These are phyloP conservation scores for Syngnathus acus DNA, from an alignment of 2,797 vertebrate species.

Conservation along the genomic window DNA sequence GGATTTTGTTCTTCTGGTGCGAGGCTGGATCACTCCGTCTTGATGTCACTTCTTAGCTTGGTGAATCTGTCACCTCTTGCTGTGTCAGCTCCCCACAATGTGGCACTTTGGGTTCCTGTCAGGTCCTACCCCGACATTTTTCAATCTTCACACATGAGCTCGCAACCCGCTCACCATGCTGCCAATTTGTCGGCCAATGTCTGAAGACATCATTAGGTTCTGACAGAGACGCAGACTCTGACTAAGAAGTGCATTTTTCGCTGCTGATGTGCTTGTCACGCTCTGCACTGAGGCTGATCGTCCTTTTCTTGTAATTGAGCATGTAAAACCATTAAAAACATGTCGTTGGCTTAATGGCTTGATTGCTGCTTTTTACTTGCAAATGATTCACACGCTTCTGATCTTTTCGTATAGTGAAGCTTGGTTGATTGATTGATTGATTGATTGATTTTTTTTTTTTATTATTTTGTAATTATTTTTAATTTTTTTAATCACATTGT, in stretches of 20 bases:
- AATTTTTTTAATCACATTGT: no score
- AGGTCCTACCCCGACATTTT: constrained; percentile 17
- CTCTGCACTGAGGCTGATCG: background rate
- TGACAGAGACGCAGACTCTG: background rate
- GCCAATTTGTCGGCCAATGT: constrained; percentile 3
- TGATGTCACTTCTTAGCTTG: constrained; percentile 45
- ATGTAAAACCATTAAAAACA: constrained; percentile 1
- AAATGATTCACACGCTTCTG: constrained; percentile 10
- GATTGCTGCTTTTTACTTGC: constrained; percentile 1
- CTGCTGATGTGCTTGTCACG: background rate
- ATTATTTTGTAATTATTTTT: no score
- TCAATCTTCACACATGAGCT: background rate
- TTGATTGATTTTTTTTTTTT: no score
- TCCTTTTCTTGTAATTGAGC: constrained; percentile 7
- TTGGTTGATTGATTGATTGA: no score
- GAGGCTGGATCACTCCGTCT: constrained; percentile 29
- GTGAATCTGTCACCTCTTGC: constrained; percentile 45
- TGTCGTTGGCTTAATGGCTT: constrained; percentile 5
- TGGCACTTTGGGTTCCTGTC: constrained; percentile 10
- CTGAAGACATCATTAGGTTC: constrained; percentile 3
- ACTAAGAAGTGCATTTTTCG: constrained; percentile 1
- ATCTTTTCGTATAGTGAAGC: background rate
- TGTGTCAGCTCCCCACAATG: constrained; percentile 8
- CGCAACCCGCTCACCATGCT: background rate
- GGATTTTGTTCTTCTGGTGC: background rate